These are phyloP conservation scores for Meriones unguiculatus DNA, from an alignment of 2,113 vertebrate genomes.

Conservation along the genomic window DNA sequence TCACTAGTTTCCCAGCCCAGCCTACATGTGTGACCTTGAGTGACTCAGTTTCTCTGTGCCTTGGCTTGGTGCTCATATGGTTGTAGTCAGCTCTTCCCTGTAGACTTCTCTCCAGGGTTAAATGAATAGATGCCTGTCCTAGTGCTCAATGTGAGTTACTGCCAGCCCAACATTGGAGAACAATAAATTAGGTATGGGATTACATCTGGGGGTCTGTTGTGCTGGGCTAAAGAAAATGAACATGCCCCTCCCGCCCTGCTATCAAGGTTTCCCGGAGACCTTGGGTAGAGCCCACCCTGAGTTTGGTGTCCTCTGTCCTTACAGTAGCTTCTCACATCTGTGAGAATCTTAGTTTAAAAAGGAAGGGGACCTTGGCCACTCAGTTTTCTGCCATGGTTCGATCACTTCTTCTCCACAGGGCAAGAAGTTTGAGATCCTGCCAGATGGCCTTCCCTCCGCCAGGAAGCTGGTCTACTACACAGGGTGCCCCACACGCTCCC, in stretches of 20 bases:
- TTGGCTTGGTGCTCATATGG: neutral
- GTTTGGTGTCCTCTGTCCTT: neutral
- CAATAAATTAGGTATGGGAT: neutral
- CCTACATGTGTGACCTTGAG: neutral
- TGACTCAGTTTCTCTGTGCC: conserved; percentile 1
- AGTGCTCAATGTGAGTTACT: neutral
- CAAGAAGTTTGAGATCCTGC: conserved; percentile 99
- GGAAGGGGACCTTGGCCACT: neutral
- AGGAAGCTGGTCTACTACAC: conserved; percentile 99
- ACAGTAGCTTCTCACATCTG: neutral
- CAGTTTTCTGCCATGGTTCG: neutral
- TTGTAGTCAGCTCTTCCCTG: neutral
- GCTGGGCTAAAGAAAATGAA: neutral
- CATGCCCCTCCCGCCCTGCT: neutral
- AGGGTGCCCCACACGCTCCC: conserved; percentile 94
- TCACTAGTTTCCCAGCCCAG: neutral
- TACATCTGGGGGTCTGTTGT: neutral
- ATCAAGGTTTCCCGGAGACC: neutral
- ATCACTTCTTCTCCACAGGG: conserved; percentile 86
- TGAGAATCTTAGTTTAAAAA: conserved; percentile 7
- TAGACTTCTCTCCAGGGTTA: neutral
- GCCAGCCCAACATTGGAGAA: neutral
- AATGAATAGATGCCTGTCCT: neutral
- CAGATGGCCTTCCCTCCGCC: conserved; percentile 96
- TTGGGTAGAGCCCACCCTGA: neutral